Conservation (phyloP, 1,140 invertebrate genomes). For the Lordiphosa clarofinis region DNA sequence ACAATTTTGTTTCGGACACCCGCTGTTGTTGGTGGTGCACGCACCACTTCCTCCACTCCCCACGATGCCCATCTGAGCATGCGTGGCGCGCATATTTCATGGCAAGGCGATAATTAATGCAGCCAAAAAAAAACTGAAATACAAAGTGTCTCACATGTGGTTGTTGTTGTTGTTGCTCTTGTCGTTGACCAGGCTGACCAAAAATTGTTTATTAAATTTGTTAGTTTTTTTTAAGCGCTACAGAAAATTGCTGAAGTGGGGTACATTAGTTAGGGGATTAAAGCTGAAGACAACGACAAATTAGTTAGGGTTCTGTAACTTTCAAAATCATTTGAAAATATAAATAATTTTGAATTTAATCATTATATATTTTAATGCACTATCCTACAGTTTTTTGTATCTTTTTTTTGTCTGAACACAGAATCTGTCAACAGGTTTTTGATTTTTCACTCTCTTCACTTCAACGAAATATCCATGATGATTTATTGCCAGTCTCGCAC, state of each 20-base stretch:
- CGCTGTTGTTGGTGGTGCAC: not conserved
- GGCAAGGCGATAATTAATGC: slow-evolving; percentile 77
- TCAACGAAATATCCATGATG: slow-evolving; percentile 40
- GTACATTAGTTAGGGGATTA: slow-evolving; percentile 5
- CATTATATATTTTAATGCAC: too few relatives aligned
- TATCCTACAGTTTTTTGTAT: not conserved
- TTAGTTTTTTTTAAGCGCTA: slow-evolving; percentile 44
- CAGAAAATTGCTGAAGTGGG: slow-evolving; percentile 20
- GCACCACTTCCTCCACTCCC: not conserved
- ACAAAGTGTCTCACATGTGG: slow-evolving; percentile 55
- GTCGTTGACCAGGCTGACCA: slow-evolving; percentile 26
- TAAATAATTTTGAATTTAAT: too few relatives aligned
- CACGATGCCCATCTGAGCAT: slow-evolving; percentile 50
- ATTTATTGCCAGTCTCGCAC: slow-evolving; percentile 65
- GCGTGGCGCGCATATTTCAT: slow-evolving; percentile 75
- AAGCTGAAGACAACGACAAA: too few relatives aligned
- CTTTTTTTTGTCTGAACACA: not conserved
- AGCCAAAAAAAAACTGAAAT: slow-evolving; percentile 64
- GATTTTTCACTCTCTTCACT: slow-evolving; percentile 18
- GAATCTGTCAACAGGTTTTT: slow-evolving; percentile 50
- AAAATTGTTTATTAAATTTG: slow-evolving; percentile 69
- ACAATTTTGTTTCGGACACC: slow-evolving; percentile 18
- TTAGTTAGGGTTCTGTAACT: too few relatives aligned
- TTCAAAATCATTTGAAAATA: too few relatives aligned
- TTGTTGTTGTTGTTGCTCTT: slow-evolving; percentile 30